phyloP scores from a whole-genome alignment of 2,113 vertebrate genomes.

The Aspiorhynchus laticeps region DNA sequence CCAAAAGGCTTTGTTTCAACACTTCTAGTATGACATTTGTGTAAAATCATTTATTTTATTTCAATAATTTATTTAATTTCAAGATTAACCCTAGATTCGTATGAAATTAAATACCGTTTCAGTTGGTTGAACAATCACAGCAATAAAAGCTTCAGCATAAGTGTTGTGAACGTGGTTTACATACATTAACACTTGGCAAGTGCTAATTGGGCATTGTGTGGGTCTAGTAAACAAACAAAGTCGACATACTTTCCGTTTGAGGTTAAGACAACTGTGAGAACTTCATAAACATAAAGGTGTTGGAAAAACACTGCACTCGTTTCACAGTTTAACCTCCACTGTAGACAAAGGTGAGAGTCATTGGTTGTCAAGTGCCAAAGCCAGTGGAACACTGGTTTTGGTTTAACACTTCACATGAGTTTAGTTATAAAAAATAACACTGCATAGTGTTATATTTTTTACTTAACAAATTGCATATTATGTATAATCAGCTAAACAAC shows the following conservation, averaged over 20 bases:
- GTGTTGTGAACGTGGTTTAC: background rate
- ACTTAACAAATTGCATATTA: background rate
- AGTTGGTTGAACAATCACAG: background rate
- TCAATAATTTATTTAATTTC: background rate
- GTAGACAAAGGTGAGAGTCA: background rate
- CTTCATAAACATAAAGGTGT: background rate
- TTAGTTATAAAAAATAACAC: background rate
- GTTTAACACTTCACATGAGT: background rate
- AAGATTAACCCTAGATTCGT: background rate
- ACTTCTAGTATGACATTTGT: background rate
- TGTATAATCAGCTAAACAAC: background rate
- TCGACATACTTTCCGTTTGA: background rate
- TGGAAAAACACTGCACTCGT: background rate
- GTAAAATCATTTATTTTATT: background rate
- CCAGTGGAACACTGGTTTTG: background rate
- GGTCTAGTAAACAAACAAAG: background rate
- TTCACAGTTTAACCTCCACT: background rate
- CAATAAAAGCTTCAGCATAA: background rate
- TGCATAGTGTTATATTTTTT: background rate
- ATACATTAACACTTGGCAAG: background rate
- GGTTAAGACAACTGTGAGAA: constrained; percentile 4
- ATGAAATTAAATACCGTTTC: background rate
- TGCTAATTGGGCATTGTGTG: background rate
- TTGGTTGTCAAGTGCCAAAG: background rate
- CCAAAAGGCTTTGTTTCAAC: background rate